Evolutionary conservation across 2,888 invertebrate species (phyloP).

Genomic region (Acheta domesticus): DNA sequence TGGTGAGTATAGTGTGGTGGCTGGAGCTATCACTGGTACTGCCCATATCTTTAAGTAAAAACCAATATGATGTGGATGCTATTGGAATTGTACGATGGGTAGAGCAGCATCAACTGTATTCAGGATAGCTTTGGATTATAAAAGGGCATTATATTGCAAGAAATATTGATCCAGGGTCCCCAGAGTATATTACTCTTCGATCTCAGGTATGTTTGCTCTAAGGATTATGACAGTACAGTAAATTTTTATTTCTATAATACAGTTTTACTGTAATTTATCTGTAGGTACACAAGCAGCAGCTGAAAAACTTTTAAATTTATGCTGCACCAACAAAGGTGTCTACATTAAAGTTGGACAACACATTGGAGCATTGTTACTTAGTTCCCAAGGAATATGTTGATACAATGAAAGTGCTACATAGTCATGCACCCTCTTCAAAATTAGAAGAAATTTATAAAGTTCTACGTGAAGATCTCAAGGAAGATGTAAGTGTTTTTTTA

Average conservation of each 20-base stretch:
- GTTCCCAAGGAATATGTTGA: conserved; percentile 89
- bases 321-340: conserved; percentile 89
- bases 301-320: conserved; percentile 76
- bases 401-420: conserved; percentile 87
- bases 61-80: conserved; percentile 69
- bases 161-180: conserved; percentile 60
- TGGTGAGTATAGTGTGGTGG: conserved; percentile 33
- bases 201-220: conserved; percentile 53
- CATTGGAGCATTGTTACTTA: conserved; percentile 86
- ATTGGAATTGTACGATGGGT: conserved; percentile 80
- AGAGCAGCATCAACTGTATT: conserved; percentile 77
- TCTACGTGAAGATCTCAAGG: conserved; percentile 80
- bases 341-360: conserved; percentile 98
- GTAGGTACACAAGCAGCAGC: conserved; percentile 81
- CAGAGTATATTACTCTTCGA: conserved; percentile 66
- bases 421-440: conserved; percentile 83
- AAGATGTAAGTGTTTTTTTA: conserved; percentile 57
- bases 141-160: conserved; percentile 66
- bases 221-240: background rate
- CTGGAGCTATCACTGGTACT: conserved; percentile 35
- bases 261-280: background rate
- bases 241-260: background rate
- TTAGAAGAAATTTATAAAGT: conserved; percentile 81
- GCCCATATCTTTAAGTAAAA: conserved; percentile 34
- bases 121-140: conserved; percentile 75